Conservation (phyloP, 1,140 invertebrate species). For the Aleiodes sp. region DNA sequence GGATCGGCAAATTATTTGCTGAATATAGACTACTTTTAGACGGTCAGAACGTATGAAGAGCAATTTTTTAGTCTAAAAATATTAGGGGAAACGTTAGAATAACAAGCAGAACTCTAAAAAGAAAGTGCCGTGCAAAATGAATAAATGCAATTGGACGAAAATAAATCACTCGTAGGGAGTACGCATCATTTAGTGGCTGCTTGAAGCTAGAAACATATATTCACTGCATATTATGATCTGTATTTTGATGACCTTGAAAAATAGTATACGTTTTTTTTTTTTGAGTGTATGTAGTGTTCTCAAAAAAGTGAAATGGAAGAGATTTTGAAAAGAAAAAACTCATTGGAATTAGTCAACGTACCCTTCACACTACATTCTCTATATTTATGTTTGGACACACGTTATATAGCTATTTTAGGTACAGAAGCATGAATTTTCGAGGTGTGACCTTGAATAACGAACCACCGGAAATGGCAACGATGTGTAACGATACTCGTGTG, state of each 20-base stretch:
- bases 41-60: no score
- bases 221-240: background rate
- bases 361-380: background rate
- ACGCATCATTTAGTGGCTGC: background rate
- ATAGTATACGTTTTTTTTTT: no score
- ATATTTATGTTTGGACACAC: background rate
- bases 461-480: background rate
- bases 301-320: background rate
- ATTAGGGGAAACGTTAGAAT: background rate
- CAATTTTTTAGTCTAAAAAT: background rate
- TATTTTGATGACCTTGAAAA: background rate
- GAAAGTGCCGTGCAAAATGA: background rate
- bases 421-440: background rate
- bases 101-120: background rate
- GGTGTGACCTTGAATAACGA: no score
- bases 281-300: no score
- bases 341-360: background rate
- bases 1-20: no score
- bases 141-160: constrained; percentile 3
- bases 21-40: no score
- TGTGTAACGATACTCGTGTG: background rate
- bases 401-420: background rate
- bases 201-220: background rate
- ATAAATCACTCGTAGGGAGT: background rate
- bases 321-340: no score